phyloP scores from a whole-genome alignment of 2,888 invertebrate genomes.

The Agonopterix arenella region DNA sequence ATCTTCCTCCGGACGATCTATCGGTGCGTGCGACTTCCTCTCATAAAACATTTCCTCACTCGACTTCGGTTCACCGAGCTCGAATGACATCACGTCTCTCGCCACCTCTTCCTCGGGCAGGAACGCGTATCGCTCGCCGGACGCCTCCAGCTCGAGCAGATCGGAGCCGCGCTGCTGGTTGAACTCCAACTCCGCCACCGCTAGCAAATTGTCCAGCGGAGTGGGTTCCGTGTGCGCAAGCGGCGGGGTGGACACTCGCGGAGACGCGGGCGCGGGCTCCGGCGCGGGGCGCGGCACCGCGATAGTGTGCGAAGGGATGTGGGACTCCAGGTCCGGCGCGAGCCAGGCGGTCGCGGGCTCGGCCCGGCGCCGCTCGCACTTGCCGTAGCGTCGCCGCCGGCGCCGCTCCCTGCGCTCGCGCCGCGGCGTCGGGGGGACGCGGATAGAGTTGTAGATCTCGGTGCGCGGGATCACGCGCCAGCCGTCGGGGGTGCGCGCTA shows the following conservation, averaged over 20 bases:
- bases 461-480: constrained; percentile 91
- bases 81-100: constrained; percentile 61
- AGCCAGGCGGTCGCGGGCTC: constrained; percentile 35
- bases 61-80: constrained; percentile 51
- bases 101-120: constrained; percentile 53
- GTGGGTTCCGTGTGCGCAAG: constrained; percentile 53
- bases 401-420: constrained; percentile 24
- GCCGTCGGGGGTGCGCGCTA: constrained; percentile 87
- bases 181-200: constrained; percentile 80
- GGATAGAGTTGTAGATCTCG: constrained; percentile 75
- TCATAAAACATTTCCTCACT: constrained; percentile 55
- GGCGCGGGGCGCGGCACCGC: constrained; percentile 59
- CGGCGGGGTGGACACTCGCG: constrained; percentile 27
- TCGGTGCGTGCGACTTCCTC: constrained; percentile 36
- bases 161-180: constrained; percentile 73
- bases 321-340: constrained; percentile 77
- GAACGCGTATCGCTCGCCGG: constrained; percentile 41
- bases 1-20: constrained; percentile 36
- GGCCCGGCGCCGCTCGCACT: constrained; percentile 28
- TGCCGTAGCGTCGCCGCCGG: constrained; percentile 24
- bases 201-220: constrained; percentile 79
- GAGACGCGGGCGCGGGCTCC: constrained; percentile 27
- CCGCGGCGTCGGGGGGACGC: constrained; percentile 33
- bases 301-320: constrained; percentile 79
- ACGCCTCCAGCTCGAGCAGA: constrained; percentile 41